phyloP scores from a whole-genome alignment of 2,797 vertebrate species.

The Calcarius lapponicus region DNA sequence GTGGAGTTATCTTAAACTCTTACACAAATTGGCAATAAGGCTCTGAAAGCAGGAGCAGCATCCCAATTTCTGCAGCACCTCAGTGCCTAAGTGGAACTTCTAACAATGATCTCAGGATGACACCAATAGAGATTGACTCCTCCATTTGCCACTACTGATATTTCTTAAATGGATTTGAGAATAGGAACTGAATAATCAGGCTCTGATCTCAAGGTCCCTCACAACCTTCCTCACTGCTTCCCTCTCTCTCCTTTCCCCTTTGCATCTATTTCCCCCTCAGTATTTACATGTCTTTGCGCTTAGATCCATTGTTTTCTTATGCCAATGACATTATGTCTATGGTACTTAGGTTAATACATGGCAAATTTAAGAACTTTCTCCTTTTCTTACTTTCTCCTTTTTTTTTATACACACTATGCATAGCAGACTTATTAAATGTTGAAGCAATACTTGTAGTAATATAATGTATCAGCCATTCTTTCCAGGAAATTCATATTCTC shows the following conservation, averaged over 20 bases:
- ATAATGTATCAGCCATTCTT: not conserved
- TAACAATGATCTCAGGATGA: not conserved
- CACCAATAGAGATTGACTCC: not conserved
- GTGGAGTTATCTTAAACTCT: not conserved
- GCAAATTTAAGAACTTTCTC: not conserved
- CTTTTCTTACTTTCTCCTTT: not conserved
- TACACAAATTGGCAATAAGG: not conserved
- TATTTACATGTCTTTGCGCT: not conserved
- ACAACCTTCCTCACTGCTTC: not conserved
- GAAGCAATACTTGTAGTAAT: not conserved
- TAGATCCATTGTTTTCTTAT: not conserved
- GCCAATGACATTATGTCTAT: not conserved
- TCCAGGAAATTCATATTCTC: not conserved
- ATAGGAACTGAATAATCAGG: not conserved
- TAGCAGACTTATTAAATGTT: not conserved
- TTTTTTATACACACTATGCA: not conserved
- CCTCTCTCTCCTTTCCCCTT: not conserved
- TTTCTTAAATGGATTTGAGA: not conserved
- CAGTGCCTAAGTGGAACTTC: not conserved
- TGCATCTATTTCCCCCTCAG: not conserved
- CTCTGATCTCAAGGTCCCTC: not conserved
- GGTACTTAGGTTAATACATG: not conserved
- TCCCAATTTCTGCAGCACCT: not conserved
- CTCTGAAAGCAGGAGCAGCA: not conserved
- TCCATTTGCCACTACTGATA: not conserved